Conservation (phyloP, 2,888 invertebrate species). For the Ypsolopha sequella region DNA sequence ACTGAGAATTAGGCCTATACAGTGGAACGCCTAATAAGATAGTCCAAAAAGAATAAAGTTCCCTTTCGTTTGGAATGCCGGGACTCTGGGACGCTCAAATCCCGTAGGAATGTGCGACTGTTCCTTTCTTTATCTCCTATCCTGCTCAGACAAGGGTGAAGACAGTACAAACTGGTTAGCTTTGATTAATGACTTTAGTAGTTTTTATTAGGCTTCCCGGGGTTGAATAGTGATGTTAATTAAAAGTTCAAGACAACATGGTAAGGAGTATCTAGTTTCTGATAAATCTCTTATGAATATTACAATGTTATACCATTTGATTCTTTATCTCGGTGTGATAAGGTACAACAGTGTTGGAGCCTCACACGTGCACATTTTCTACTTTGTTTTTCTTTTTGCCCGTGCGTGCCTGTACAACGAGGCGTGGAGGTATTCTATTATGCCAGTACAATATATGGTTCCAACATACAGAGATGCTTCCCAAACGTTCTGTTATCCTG, state of each 20-base stretch:
- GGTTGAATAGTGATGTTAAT: constrained; percentile 38
- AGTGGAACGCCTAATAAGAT: constrained; percentile 26
- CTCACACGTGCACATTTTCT: too few species aligned
- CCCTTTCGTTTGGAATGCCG: constrained; percentile 47
- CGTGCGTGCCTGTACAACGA: too few species aligned
- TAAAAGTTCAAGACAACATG: constrained; percentile 21
- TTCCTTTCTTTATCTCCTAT: constrained; percentile 36
- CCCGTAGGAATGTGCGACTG: constrained; percentile 45
- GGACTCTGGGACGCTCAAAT: constrained; percentile 19
- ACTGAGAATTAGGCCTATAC: too few species aligned
- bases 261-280: constrained; percentile 11
- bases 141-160: constrained; percentile 14
- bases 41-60: constrained; percentile 34
- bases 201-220: constrained; percentile 25
- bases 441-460: too few species aligned
- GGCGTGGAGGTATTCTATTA: too few species aligned
- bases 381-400: too few species aligned
- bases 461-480: not conserved
- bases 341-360: too few species aligned
- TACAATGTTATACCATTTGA: constrained; percentile 11
- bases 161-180: constrained; percentile 36
- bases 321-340: not conserved
- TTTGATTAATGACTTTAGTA: constrained; percentile 46
- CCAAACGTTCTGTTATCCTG: constrained; percentile 1
- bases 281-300: constrained; percentile 13